phyloP scores from a whole-genome alignment of 1,140 invertebrate species.

The Gonioctena quinquepunctata region DNA sequence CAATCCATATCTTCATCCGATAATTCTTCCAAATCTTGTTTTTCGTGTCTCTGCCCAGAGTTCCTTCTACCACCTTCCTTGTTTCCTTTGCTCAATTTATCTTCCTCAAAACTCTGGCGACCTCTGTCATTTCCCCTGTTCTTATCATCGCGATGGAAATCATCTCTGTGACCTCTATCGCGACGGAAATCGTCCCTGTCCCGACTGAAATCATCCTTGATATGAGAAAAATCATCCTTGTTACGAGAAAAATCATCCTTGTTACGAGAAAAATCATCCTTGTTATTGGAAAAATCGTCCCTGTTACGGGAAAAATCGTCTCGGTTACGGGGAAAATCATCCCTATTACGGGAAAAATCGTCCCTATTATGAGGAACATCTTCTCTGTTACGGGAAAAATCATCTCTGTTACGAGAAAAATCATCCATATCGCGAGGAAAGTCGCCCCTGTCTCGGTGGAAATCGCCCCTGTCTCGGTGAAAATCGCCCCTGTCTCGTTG shows the following conservation, averaged over 20 bases:
- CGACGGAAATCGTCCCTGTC: background rate
- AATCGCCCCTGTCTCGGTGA: background rate
- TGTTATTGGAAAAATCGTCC: background rate
- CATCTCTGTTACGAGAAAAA: background rate
- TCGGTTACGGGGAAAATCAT: background rate
- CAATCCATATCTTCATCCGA: slow-evolving; percentile 56
- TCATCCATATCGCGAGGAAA: background rate
- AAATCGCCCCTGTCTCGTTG: too few species aligned
- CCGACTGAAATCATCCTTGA: background rate
- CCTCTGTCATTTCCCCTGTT: background rate
- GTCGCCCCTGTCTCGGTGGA: background rate
- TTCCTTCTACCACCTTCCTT: background rate
- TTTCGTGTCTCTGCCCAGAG: background rate
- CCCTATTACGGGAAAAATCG: background rate
- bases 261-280: background rate
- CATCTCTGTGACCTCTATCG: background rate
- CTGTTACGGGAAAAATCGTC: background rate
- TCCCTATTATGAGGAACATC: background rate
- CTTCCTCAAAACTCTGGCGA: background rate
- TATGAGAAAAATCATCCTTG: background rate
- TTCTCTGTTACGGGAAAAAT: background rate
- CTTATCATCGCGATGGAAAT: background rate
- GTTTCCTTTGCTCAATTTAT: background rate
- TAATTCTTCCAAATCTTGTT: slow-evolving; percentile 31
- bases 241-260: background rate